Percentiles rank a stretch among this genome's conserved stretches.
phyloP scores from a whole-genome alignment of 2,797 vertebrate genomes.

The Platalea minor region DNA sequence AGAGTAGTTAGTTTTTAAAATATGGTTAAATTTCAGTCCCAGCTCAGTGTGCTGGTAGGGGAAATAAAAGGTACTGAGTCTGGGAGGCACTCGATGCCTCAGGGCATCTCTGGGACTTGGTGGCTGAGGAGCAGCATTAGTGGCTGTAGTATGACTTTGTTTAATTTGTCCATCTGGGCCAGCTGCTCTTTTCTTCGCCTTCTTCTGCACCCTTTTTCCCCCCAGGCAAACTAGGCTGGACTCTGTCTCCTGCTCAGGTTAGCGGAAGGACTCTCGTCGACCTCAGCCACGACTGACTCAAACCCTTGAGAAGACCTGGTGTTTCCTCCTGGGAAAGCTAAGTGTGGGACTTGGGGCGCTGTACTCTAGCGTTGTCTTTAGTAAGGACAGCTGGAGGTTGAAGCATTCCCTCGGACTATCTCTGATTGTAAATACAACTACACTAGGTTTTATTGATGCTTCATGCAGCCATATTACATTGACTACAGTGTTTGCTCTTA shows the following conservation, averaged over 20 bases:
- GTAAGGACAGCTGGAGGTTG: background rate
- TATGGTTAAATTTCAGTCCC: background rate
- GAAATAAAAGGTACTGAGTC: background rate
- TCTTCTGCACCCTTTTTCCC: background rate
- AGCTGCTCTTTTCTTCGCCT: background rate
- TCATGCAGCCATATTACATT: background rate
- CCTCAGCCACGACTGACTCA: background rate
- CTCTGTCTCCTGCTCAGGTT: background rate
- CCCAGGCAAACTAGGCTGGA: background rate
- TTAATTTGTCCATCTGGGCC: background rate
- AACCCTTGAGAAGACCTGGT: background rate
- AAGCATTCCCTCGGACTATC: background rate
- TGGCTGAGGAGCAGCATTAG: background rate
- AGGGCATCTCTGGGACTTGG: background rate
- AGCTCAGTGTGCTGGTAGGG: background rate
- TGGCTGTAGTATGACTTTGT: background rate
- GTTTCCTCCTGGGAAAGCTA: background rate
- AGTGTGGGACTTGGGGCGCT: accelerated
- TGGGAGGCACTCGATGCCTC: accelerated
- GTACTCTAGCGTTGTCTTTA: background rate
- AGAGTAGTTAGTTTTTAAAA: background rate
- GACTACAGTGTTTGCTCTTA: slow-evolving; percentile 13
- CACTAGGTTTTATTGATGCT: background rate
- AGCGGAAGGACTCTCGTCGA: background rate
- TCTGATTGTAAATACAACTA: background rate